A percentile compares a stretch with the other conserved stretches of the same genome.
phyloP scores from a whole-genome alignment of 2,113 vertebrate species.

The Orycteropus afer region DNA sequence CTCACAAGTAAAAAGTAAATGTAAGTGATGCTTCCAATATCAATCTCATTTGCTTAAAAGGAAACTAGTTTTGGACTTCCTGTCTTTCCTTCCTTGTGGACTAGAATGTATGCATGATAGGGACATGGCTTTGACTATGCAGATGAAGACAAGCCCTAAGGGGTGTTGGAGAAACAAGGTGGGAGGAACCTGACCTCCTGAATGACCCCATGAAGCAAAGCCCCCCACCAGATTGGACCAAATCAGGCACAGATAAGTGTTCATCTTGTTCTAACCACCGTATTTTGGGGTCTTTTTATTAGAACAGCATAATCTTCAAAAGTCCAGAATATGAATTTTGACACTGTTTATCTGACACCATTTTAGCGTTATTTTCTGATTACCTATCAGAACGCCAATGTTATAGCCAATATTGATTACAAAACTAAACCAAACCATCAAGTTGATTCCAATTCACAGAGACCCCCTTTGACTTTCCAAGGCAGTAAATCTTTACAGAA shows the following conservation, averaged over 20 bases:
- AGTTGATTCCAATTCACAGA: too few species aligned
- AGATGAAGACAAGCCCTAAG: not conserved
- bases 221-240: accelerated
- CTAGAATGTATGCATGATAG: accelerated
- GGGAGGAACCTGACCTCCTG: not conserved
- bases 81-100: accelerated
- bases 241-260: accelerated
- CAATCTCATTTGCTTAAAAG: not conserved
- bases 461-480: too few species aligned
- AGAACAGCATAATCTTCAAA: not conserved
- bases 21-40: accelerated
- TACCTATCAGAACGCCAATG: accelerated
- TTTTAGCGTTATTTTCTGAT: accelerated
- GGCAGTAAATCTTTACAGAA: too few species aligned
- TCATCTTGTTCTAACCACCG: accelerated
- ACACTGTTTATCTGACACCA: not conserved
- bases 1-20: not conserved
- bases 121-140: not conserved
- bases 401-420: accelerated
- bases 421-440: too few species aligned
- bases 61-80: not conserved
- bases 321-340: not conserved
- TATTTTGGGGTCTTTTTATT: not conserved
- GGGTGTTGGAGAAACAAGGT: accelerated
- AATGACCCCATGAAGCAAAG: accelerated